Conservation (phyloP, 2,113 vertebrate species). For the Henicopernis longicauda region DNA sequence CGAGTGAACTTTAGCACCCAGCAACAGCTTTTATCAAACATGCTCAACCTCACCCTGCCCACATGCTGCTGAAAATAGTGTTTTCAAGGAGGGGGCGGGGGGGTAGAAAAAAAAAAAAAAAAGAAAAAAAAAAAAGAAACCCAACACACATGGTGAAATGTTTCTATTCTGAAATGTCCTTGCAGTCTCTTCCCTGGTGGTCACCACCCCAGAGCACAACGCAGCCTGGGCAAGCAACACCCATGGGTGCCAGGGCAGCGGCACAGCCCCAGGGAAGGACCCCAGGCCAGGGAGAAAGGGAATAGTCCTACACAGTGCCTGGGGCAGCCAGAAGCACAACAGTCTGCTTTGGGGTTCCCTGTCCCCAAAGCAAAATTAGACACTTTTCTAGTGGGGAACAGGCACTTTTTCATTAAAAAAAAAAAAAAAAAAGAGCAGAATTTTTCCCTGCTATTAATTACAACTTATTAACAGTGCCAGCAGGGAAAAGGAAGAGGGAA, state of each 20-base stretch:
- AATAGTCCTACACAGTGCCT: neutral
- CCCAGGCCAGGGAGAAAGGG: neutral
- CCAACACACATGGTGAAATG: neutral
- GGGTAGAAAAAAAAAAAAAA: too few relatives aligned
- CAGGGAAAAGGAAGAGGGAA: neutral
- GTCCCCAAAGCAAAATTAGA: neutral
- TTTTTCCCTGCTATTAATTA: neutral
- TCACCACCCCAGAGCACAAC: rapidly evolving
- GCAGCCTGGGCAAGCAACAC: neutral
- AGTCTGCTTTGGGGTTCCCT: neutral
- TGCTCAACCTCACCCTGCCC: neutral
- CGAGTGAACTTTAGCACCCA: neutral
- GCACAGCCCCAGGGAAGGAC: neutral
- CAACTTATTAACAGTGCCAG: neutral
- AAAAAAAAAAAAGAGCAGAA: neutral
- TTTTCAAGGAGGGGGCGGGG: neutral
- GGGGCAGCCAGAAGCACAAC: neutral
- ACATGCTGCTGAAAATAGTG: neutral
- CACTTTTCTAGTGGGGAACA: neutral
- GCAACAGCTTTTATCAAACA: neutral
- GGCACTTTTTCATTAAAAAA: neutral
- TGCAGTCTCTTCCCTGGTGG: neutral
- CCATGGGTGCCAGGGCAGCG: neutral
- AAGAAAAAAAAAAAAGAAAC: neutral
- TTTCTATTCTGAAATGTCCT: neutral